Percentiles rank a stretch among this genome's conserved stretches.
Conservation (phyloP, 2,113 vertebrate genomes). For the Platysteira castanea region DNA sequence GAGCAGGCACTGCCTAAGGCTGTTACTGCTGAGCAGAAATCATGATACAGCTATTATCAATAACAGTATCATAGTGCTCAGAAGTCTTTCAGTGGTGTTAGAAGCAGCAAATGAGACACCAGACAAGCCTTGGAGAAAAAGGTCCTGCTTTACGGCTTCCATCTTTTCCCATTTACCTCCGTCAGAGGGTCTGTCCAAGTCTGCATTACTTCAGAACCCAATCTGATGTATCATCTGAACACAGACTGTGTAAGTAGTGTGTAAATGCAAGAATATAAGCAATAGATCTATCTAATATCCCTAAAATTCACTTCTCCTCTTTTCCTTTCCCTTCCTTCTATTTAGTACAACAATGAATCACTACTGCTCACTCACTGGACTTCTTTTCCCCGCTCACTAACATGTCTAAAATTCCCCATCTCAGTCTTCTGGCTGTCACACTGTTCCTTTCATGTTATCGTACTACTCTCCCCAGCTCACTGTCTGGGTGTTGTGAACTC, state of each 20-base stretch:
- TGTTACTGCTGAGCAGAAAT: conserved; percentile 39
- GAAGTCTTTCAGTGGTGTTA: background rate
- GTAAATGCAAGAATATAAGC: background rate
- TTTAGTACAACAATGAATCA: background rate
- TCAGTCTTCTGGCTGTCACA: background rate
- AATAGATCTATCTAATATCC: background rate
- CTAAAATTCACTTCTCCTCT: background rate
- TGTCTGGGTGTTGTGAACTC: background rate
- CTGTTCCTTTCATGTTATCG: background rate
- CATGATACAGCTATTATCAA: conserved; percentile 35
- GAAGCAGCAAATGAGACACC: conserved; percentile 10
- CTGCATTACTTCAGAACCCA: background rate
- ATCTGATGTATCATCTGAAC: background rate
- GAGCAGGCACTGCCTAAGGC: conserved; percentile 39
- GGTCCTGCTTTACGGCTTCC: background rate
- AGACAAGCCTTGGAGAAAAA: background rate
- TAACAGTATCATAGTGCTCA: background rate
- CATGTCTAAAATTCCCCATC: background rate
- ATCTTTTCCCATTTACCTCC: background rate
- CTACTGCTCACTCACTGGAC: background rate
- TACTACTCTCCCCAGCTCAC: background rate
- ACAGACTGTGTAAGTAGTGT: background rate
- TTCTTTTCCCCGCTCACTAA: background rate
- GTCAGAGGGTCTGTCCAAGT: background rate
- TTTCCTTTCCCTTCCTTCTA: background rate